Evolutionary conservation across 2,797 vertebrate species (phyloP).

Genomic region (Enteromius fasciolatus): DNA sequence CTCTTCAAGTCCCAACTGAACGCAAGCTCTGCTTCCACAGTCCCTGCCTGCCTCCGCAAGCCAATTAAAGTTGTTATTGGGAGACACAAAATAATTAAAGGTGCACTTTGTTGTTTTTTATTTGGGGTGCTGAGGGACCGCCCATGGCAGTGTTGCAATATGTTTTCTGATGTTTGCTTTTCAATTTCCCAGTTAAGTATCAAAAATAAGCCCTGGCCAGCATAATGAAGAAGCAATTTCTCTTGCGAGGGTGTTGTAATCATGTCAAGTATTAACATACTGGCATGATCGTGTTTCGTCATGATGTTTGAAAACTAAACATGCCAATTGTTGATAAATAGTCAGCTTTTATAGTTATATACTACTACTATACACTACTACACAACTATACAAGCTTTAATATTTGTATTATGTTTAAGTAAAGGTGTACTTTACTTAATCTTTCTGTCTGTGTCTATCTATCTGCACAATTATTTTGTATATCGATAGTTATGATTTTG

Average conservation of each 20-base stretch:
- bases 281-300: conserved; percentile 27
- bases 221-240: conserved; percentile 58
- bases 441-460: neutral
- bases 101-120: conserved; percentile 71
- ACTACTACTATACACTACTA: neutral
- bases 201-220: conserved; percentile 65
- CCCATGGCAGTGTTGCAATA: conserved; percentile 69
- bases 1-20: conserved; percentile 77
- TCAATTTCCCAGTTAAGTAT: conserved; percentile 70
- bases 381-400: neutral
- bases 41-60: conserved; percentile 74
- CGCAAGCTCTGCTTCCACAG: conserved; percentile 58
- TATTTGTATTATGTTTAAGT: neutral
- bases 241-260: conserved; percentile 53
- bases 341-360: neutral
- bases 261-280: conserved; percentile 52
- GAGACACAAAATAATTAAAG: conserved; percentile 78
- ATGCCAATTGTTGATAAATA: conserved; percentile 54
- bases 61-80: conserved; percentile 78
- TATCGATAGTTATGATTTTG: neutral
- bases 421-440: neutral
- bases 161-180: conserved; percentile 71
- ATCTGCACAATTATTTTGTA: neutral
- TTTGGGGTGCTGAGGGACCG: conserved; percentile 65
- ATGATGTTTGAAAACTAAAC: conserved; percentile 45